These are phyloP conservation scores for Drosophila leonis DNA, from an alignment of 2,888 invertebrate genomes.

Conservation along the genomic window DNA sequence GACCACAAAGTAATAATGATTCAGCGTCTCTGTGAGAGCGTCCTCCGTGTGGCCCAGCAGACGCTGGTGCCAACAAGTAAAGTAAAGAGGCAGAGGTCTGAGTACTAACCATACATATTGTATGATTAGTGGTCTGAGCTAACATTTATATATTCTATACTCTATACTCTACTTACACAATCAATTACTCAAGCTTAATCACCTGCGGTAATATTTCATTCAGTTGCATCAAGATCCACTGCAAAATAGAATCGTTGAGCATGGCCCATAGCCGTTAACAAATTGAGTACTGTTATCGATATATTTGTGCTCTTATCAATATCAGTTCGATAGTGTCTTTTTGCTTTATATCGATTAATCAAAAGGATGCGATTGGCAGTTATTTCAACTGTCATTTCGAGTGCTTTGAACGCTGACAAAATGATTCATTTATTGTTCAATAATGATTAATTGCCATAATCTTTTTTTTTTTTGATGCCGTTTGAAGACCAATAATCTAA, in stretches of 20 bases:
- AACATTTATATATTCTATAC: not conserved
- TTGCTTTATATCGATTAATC: constrained; percentile 2
- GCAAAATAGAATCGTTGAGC: constrained; percentile 46
- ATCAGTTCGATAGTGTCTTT: not conserved
- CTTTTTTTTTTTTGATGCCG: constrained; percentile 1
- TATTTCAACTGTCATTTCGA: not conserved
- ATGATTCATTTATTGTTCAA: constrained; percentile 4
- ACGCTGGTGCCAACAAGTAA: constrained; percentile 86
- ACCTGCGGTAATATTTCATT: constrained; percentile 91
- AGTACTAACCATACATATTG: no score
- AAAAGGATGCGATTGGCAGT: constrained; percentile 3
- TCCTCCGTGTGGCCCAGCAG: constrained; percentile 95
- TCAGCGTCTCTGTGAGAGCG: constrained; percentile 90
- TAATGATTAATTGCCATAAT: constrained; percentile 17
- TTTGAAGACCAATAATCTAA: constrained; percentile 17
- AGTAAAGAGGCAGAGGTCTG: no score
- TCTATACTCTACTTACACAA: constrained; percentile 86
- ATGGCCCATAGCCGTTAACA: not conserved
- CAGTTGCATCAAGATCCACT: constrained; percentile 93
- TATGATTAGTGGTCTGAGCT: no score
- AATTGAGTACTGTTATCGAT: not conserved
- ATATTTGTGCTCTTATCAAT: not conserved
- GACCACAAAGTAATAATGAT: constrained; percentile 93
- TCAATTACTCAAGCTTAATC: no score
- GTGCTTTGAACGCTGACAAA: constrained; percentile 1